Base-by-base conservation (phyloP, 2,888 invertebrate genomes). In the Microdon myrmicae region DNA sequence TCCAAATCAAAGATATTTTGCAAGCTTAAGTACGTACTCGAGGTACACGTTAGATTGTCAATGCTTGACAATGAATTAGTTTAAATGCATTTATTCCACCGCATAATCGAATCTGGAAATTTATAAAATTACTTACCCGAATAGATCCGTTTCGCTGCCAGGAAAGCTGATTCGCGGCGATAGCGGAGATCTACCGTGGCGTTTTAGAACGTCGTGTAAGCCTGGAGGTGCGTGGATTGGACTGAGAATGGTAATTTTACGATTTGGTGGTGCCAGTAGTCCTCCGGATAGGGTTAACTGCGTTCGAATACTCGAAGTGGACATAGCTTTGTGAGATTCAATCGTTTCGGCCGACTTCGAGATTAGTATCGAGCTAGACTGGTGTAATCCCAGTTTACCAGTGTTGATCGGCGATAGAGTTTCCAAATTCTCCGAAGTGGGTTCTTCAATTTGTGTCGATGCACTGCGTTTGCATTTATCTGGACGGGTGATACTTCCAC, bases 191-290 rank as follows among this genome's bases (percentile, higher is more conserved):
- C 79, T 71, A 2, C 80, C 80, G 9, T 75, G 72, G 14, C 79
- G 72, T 51, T 76, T 79, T 3, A 80, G 68, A 71, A 79, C 72
- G 28, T 80, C 80, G 45, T 79, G 79, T 6, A 89, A 81, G 70
- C 90, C 90, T 1, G 84, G 82, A 66, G 84, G 83, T 3, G 83
- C 81, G 54, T 88, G 87, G 73, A 88, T 83, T 0, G 92, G 92
- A 69, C 92, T 92, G 54, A 92, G 81, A 54, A 92, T 92, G 26
- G 90, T 91, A 41, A 92, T 84, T 68, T 84, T 84, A 8, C 88
- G 78, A 70, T 77, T 80, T 4, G 80, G 80, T 12, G 80, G 80
- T 0, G 80, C 80, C 59, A 80, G 61, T 2, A 80, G 69, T 3
- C 79, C 79, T 4, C 79, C 80, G 7, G 79, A 79, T 37, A 80